Evolutionary conservation across 1,140 invertebrate genomes (phyloP), one percentile per base, ranked within the genome.

Genomic region (Gryllus bimaculatus): DNA sequence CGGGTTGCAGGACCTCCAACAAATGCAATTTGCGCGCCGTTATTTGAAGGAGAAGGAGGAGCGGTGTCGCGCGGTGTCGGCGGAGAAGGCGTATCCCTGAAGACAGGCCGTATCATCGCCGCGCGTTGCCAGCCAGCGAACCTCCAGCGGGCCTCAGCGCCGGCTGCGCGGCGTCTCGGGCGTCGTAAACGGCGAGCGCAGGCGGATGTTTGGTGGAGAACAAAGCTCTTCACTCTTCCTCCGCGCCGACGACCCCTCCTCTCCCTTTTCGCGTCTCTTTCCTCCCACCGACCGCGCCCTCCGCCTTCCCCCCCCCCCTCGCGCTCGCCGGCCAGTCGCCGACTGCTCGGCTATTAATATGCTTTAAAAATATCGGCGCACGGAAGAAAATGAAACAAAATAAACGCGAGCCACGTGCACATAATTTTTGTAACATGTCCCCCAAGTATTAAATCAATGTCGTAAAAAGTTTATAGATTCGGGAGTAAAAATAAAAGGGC

Each of bases 401-500:
- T 18, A 66, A 66, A 66, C 54, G 54, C 54, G 54, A 18, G 54
- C 54, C 54, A 66, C 54, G 54, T 66, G 54, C 54, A 66, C 54
- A 66, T 66, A 66, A 66, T 66, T 66, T 66, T 66, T 66, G 54
- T 66, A 66, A 66, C 54, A 66, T 66, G 54, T 66, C 54, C 54
- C 54, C 54, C 54, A 66, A 66, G 54, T 66, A 66, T 66, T 66
- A 66, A 66, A 66, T 66, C 54, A 66, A 66, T 66, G 54, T 66
- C 54, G 54, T 66, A 66, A 66, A 66, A 66, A 66, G 54, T 66
- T 66, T 66, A 66, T 66, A 66, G 54, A 66, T 66, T 66, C 54
- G 54, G 54, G 54, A 66, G 54, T 66, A 66, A 66, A 66, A 66
- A 66, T 13, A 66, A 66, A 13, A 66, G 54, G 54, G 54, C 10